Conservation (phyloP, 2,797 vertebrate genomes). For the Darevskia nairensis region DNA sequence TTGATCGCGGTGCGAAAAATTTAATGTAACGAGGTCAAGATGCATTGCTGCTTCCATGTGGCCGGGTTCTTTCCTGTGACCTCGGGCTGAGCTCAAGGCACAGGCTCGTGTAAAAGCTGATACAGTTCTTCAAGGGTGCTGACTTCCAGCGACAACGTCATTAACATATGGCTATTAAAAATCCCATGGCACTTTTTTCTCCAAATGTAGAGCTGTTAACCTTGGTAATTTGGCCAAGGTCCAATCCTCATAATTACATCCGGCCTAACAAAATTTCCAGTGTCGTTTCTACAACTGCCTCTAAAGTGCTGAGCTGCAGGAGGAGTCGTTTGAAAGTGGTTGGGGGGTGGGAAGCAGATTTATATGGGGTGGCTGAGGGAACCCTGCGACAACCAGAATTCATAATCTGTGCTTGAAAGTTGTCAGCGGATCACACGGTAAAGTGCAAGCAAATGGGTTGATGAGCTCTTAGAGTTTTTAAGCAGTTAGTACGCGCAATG, state of each 20-base stretch:
- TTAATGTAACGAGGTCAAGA: not conserved
- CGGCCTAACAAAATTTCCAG: constrained; percentile 59
- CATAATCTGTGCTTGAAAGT: not conserved
- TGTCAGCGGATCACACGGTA: no score
- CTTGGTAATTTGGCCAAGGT: constrained; percentile 67
- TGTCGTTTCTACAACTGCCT: constrained; percentile 61
- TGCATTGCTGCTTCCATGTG: not conserved
- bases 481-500: no score
- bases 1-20: not conserved
- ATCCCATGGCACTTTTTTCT: constrained; percentile 59
- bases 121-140: constrained; percentile 56
- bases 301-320: constrained; percentile 58
- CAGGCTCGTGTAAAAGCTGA: constrained; percentile 53
- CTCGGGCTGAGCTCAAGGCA: fast-evolving
- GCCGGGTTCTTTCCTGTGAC: constrained; percentile 31
- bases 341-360: no score
- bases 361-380: constrained; percentile 19
- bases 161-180: constrained; percentile 69
- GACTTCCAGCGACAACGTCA: constrained; percentile 62
- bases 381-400: constrained; percentile 24
- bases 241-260: constrained; percentile 70
- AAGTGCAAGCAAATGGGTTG: no score
- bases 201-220: constrained; percentile 67
- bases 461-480: no score
- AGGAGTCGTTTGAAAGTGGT: constrained; percentile 45